These are phyloP conservation scores for Edolisoma coerulescens DNA, from an alignment of 2,113 vertebrate genomes.

Conservation along the genomic window DNA sequence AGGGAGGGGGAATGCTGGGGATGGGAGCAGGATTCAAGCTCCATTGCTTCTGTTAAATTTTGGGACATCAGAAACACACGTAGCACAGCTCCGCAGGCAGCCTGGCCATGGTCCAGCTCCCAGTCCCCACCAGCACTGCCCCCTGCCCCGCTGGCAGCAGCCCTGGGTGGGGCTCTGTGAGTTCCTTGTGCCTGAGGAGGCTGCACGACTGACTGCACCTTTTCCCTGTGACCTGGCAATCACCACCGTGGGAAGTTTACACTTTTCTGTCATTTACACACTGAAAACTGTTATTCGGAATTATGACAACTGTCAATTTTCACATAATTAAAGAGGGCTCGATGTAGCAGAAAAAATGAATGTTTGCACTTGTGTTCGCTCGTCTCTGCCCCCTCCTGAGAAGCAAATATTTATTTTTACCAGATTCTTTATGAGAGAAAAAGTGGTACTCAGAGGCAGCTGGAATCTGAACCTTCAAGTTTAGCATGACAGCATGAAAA, in stretches of 20 bases:
- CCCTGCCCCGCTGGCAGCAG: neutral
- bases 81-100: neutral
- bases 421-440: neutral
- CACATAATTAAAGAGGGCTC: neutral
- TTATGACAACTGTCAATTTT: neutral
- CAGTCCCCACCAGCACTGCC: neutral
- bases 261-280: neutral
- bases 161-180: neutral
- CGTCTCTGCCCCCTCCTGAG: neutral
- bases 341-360: neutral
- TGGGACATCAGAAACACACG: neutral
- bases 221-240: rapidly evolving
- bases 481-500: neutral
- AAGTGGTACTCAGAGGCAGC: neutral
- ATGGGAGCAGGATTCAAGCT: neutral
- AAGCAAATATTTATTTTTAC: neutral
- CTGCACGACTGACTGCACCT: neutral
- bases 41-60: neutral
- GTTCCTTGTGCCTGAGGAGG: neutral
- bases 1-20: neutral
- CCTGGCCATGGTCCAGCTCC: neutral
- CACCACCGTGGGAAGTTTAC: neutral
- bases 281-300: neutral
- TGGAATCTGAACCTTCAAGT: neutral
- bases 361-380: neutral